Evolutionary conservation across 2,113 vertebrate genomes (phyloP).

Genomic region (Chamaetylas fuelleborni): DNA sequence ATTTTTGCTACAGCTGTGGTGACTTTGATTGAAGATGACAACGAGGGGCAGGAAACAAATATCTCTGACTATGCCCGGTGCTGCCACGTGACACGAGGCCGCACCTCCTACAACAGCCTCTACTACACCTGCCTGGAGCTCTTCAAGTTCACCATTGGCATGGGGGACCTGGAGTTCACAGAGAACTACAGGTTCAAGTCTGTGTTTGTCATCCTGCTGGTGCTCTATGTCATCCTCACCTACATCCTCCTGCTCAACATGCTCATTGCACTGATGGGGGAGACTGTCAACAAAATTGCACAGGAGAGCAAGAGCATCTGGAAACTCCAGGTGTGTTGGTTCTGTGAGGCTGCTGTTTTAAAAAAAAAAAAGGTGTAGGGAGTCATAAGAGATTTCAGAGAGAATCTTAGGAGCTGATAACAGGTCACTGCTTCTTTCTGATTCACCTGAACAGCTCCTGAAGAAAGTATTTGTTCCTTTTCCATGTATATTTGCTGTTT

Average conservation of each 20-base stretch:
- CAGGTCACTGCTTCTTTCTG: neutral
- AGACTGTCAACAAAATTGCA: constrained; percentile 87
- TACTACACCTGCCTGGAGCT: constrained; percentile 89
- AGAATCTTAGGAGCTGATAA: neutral
- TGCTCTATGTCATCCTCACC: constrained; percentile 91
- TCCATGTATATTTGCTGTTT: neutral
- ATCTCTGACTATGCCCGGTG: neutral
- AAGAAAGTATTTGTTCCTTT: neutral
- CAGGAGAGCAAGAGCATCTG: constrained; percentile 90
- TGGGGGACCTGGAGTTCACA: constrained; percentile 96
- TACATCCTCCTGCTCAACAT: constrained; percentile 98
- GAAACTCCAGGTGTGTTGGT: constrained; percentile 86
- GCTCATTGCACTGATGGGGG: constrained; percentile 95
- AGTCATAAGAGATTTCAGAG: neutral
- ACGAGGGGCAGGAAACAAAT: constrained; percentile 48
- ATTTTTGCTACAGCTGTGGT: constrained; percentile 82
- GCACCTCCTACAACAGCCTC: constrained; percentile 78
- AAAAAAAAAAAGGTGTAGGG: neutral
- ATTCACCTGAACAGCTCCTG: neutral
- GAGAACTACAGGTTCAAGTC: constrained; percentile 85
- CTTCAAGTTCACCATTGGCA: constrained; percentile 98
- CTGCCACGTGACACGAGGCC: constrained; percentile 5
- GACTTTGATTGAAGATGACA: constrained; percentile 85
- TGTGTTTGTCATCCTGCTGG: constrained; percentile 88
- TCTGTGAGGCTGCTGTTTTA: neutral